Percentiles rank a stretch among this genome's conserved stretches.
Conservation (phyloP, 2,113 vertebrate genomes). For the Tautogolabrus adspersus region DNA sequence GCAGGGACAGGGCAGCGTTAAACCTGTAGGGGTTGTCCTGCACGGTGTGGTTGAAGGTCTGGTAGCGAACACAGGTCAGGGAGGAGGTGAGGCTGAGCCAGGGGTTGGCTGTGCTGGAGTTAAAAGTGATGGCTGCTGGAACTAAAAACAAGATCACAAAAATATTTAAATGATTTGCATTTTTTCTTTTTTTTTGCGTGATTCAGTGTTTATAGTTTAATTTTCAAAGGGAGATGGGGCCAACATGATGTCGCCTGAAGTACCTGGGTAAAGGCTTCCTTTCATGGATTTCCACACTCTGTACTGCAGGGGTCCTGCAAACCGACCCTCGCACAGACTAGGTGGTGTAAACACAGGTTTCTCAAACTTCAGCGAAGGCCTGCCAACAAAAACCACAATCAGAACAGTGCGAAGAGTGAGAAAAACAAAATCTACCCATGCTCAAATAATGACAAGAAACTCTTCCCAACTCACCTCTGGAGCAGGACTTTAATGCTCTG, state of each 20-base stretch:
- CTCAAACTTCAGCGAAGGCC: constrained; percentile 84
- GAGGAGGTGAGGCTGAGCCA: constrained; percentile 86
- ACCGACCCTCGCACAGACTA: constrained; percentile 84
- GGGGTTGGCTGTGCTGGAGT: constrained; percentile 86
- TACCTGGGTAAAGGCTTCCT: constrained; percentile 86
- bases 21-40: constrained; percentile 85
- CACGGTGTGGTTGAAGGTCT: constrained; percentile 82
- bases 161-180: neutral
- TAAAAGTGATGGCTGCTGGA: constrained; percentile 84
- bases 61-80: constrained; percentile 85
- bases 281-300: constrained; percentile 87
- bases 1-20: constrained; percentile 84
- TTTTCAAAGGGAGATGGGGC: too few species aligned
- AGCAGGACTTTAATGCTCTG: constrained; percentile 85
- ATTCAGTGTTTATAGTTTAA: too few species aligned
- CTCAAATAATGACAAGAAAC: neutral
- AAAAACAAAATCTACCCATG: constrained; percentile 3
- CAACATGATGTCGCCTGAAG: neutral
- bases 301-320: constrained; percentile 86
- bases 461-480: constrained; percentile 81
- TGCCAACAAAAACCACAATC: constrained; percentile 60
- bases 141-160: constrained; percentile 52
- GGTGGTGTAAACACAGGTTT: constrained; percentile 78
- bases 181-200: too few species aligned
- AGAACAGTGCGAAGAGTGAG: constrained; percentile 11